Conservation (phyloP, 2,888 invertebrate genomes). For the Shargacucullia verbasci region DNA sequence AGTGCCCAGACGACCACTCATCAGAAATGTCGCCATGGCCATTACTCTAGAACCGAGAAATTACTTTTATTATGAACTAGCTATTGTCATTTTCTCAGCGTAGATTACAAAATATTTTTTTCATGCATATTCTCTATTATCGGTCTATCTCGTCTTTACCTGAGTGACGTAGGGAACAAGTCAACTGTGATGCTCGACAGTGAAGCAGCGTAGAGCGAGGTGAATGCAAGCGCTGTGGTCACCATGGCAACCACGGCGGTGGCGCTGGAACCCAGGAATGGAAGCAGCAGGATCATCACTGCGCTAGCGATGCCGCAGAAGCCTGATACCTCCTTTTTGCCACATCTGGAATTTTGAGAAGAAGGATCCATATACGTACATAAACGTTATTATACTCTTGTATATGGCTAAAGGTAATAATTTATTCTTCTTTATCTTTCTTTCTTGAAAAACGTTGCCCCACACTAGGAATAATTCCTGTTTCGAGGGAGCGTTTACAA, state of each 20-base stretch:
- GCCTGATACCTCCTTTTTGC: conserved; percentile 76
- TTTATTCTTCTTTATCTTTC: no score
- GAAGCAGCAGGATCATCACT: conserved; percentile 84
- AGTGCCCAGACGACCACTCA: conserved; percentile 92
- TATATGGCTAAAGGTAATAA: no score
- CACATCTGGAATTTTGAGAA: conserved; percentile 78
- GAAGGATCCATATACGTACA: no score
- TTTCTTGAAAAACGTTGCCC: no score
- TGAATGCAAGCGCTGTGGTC: conserved; percentile 86
- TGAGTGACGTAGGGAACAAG: conserved; percentile 90
- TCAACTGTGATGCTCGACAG: conserved; percentile 90
- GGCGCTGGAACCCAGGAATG: conserved; percentile 86
- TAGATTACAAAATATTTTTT: no score
- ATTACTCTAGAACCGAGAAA: conserved; percentile 91
- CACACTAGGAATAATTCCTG: no score
- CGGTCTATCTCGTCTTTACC: conserved; percentile 81
- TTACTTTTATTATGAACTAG: no score
- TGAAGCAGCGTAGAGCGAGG: conserved; percentile 89
- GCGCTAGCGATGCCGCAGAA: conserved; percentile 84
- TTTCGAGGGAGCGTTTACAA: no score
- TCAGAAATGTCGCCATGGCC: conserved; percentile 92
- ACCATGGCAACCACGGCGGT: conserved; percentile 87
- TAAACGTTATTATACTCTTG: no score
- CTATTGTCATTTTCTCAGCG: no score
- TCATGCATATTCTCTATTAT: no score